phyloP scores from a whole-genome alignment of 1,140 invertebrate species.

The Thaumatotibia leucotreta region DNA sequence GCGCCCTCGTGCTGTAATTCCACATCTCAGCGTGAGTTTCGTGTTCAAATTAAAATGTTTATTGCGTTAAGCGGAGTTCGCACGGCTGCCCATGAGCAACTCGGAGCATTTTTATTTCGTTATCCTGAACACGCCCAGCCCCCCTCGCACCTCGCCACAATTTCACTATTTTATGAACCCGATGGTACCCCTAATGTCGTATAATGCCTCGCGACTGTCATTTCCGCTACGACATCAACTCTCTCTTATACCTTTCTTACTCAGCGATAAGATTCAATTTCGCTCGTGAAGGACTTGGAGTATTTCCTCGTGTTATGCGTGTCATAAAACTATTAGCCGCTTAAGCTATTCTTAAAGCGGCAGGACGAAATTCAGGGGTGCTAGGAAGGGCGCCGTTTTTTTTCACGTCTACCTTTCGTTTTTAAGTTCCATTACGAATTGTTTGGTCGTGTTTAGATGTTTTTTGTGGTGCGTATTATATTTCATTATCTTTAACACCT shows the following conservation, averaged over 20 bases:
- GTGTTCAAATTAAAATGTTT: constrained; percentile 75
- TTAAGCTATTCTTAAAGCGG: constrained; percentile 71
- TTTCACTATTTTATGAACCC: constrained; percentile 50
- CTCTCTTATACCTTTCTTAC: constrained; percentile 32
- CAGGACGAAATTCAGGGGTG: constrained; percentile 42
- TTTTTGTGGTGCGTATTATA: constrained; percentile 55
- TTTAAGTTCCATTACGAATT: constrained; percentile 65
- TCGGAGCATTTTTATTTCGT: constrained; percentile 69
- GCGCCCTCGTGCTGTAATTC: constrained; percentile 59
- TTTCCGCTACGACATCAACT: constrained; percentile 34
- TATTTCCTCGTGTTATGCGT: constrained; percentile 58
- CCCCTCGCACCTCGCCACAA: constrained; percentile 33
- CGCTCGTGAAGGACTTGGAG: constrained; percentile 6
- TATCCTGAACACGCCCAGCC: constrained; percentile 59
- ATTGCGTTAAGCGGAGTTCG: constrained; percentile 71
- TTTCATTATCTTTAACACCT: constrained; percentile 71
- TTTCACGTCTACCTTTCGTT: constrained; percentile 55
- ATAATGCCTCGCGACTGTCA: constrained; percentile 62
- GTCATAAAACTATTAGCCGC: constrained; percentile 75
- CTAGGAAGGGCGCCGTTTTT: constrained; percentile 55
- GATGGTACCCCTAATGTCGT: constrained; percentile 58
- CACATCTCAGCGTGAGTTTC: constrained; percentile 71
- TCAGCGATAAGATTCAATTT: constrained; percentile 37
- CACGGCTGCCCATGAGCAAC: constrained; percentile 51
- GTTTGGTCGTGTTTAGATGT: constrained; percentile 55